phyloP scores from a whole-genome alignment of 2,888 invertebrate species.

The Athripsodes cinereus region DNA sequence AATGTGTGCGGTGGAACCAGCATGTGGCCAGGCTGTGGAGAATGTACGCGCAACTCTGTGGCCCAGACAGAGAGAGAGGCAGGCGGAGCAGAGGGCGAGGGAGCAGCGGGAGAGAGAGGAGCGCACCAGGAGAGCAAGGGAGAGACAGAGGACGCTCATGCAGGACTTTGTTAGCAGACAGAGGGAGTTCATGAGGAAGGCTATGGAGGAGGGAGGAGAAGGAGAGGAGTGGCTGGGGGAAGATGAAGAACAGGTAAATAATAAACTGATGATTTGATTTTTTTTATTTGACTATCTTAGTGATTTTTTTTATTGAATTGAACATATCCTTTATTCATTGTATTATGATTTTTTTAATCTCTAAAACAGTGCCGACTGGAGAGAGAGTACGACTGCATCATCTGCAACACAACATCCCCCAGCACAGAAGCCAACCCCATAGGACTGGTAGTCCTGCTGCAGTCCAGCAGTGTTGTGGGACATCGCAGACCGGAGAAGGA shows the following conservation, averaged over 20 bases:
- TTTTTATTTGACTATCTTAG: too few relatives aligned
- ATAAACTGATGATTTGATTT: too few relatives aligned
- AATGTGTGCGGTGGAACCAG: constrained; percentile 63
- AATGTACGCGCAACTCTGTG: constrained; percentile 68
- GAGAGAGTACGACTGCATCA: constrained; percentile 88
- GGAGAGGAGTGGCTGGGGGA: constrained; percentile 60
- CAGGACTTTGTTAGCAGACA: constrained; percentile 88
- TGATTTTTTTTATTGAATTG: too few relatives aligned
- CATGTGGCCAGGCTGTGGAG: constrained; percentile 63
- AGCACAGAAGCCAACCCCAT: constrained; percentile 79
- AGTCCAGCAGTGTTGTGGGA: constrained; percentile 83
- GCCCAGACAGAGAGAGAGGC: constrained; percentile 75
- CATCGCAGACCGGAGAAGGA: constrained; percentile 52
- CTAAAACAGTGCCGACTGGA: constrained; percentile 54
- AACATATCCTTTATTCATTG: too few relatives aligned
- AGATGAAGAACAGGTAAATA: constrained; percentile 50
- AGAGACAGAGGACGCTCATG: constrained; percentile 88
- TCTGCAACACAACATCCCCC: constrained; percentile 86
- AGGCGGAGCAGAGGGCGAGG: constrained; percentile 64
- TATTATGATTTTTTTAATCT: too few relatives aligned
- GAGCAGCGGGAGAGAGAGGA: constrained; percentile 76
- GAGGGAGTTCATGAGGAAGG: constrained; percentile 82
- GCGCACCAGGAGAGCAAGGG: constrained; percentile 75
- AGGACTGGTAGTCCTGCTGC: constrained; percentile 80
- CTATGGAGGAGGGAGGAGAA: constrained; percentile 40